Evolutionary conservation across 2,888 invertebrate species (phyloP), one percentile per base, ranked within the genome.

Genomic region (Asteroscopus sphinx): DNA sequence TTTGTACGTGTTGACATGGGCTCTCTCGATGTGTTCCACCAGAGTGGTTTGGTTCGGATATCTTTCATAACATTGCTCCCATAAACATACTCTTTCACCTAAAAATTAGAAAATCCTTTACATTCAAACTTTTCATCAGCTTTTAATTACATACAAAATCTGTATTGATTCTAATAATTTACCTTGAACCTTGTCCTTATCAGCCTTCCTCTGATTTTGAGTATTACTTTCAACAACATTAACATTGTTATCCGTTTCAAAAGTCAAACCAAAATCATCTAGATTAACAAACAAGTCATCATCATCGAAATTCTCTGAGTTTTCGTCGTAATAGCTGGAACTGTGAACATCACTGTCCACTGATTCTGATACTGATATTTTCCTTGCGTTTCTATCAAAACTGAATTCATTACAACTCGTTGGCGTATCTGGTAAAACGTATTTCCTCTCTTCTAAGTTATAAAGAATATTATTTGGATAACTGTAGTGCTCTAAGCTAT

Each of bases 1-100:
- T 95, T 96, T 96, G 87, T 95, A 97, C 78, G 96, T 95, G 84
- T 99, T 98, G 33, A 99, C 98, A 86, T 99, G 99, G 37, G 96
- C 95, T 79, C 97, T 96, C 81, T 98, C 98, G 46, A 98, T 98
- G 77, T 98, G 98, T 54, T 96, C 96, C 1, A 98, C 98, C 62
- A 99, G 94, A 6, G 96, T 95, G 48, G 95, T 96, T 85, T 98
- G 98, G 70, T 96, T 96, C 2, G 96, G 95, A 89, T 98, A 98
- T 73, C 96, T 95, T 78, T 96, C 95, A 74, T 96, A 96, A 85
- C 99, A 99, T 58, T 96, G 96, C 60, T 97, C 96, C 99, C 99
- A 99, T 74, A 96, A 96, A 85, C 99, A 99, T 13, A 86, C 78
- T 73, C 90, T 82, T 74, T 94, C 94, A 65, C 90, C 94, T 94